Conservation (phyloP, 35 echinoderm and acorn worm species). For the Apostichopus californicus region DNA sequence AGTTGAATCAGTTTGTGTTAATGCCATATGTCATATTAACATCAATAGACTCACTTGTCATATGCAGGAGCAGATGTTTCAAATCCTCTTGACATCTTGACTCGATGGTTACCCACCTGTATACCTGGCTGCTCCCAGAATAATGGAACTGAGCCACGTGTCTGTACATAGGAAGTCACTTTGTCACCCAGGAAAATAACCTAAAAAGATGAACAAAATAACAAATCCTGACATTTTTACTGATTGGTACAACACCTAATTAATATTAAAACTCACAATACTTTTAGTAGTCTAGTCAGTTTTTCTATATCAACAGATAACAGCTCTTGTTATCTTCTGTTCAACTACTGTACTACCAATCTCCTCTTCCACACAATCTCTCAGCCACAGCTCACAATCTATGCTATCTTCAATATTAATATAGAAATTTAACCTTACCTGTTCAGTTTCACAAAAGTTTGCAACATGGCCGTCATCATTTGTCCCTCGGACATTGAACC, state of each 20-base stretch:
- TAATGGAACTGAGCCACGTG: constrained; percentile 83
- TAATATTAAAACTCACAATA: too few relatives aligned
- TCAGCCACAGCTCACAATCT: background rate
- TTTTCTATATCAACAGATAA: too few relatives aligned
- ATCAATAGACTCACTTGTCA: constrained; percentile 70
- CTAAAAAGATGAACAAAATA: constrained; percentile 29
- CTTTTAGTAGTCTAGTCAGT: too few relatives aligned
- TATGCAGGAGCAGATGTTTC: constrained; percentile 90
- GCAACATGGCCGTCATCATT: constrained; percentile 97
- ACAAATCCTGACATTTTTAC: background rate
- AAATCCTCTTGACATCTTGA: constrained; percentile 89
- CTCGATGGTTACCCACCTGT: constrained; percentile 83
- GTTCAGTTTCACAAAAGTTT: constrained; percentile 98
- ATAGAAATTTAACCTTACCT: constrained; percentile 46
- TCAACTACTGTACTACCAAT: too few relatives aligned
- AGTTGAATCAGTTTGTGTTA: too few relatives aligned
- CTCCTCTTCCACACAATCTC: too few relatives aligned
- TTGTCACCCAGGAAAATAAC: constrained; percentile 78
- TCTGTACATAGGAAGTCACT: constrained; percentile 87
- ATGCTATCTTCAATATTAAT: too few relatives aligned
- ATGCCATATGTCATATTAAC: too few relatives aligned
- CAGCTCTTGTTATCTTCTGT: too few relatives aligned
- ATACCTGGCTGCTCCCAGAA: constrained; percentile 97
- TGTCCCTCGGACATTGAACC: constrained; percentile 94
- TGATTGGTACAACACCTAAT: too few relatives aligned